Conservation (phyloP, 2,797 vertebrate genomes). For the Propithecus perrieri region DNA sequence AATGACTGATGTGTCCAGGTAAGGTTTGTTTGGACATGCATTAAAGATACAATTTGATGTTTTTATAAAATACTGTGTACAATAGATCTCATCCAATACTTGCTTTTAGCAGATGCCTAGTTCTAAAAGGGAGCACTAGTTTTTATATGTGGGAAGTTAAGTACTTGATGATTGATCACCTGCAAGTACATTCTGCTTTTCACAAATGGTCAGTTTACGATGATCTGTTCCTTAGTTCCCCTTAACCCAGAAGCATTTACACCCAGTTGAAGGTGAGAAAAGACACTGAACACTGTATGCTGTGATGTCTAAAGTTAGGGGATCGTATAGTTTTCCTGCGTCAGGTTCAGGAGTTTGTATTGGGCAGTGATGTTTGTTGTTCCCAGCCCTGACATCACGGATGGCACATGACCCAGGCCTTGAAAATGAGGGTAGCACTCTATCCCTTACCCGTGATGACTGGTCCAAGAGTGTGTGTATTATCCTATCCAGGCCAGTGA, state of each 20-base stretch:
- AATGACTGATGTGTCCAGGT: not conserved
- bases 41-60: conserved; percentile 29
- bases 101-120: conserved; percentile 6
- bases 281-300: not conserved
- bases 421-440: not conserved
- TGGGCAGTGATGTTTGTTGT: not conserved
- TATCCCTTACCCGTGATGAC: not conserved
- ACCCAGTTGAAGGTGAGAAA: not conserved
- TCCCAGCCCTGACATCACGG: not conserved
- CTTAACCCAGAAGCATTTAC: not conserved
- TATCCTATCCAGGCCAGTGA: not conserved
- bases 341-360: not conserved
- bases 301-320: not conserved
- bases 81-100: not conserved
- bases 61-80: not conserved
- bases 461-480: not conserved
- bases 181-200: not conserved
- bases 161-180: not conserved
- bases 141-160: conserved; percentile 33
- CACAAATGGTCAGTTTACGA: not conserved
- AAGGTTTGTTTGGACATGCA: conserved; percentile 8
- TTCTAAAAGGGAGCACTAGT: conserved; percentile 7
- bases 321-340: not conserved
- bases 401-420: not conserved
- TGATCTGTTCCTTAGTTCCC: not conserved